phyloP scores from a whole-genome alignment of 1,140 invertebrate genomes.

The Papilio xuthus region DNA sequence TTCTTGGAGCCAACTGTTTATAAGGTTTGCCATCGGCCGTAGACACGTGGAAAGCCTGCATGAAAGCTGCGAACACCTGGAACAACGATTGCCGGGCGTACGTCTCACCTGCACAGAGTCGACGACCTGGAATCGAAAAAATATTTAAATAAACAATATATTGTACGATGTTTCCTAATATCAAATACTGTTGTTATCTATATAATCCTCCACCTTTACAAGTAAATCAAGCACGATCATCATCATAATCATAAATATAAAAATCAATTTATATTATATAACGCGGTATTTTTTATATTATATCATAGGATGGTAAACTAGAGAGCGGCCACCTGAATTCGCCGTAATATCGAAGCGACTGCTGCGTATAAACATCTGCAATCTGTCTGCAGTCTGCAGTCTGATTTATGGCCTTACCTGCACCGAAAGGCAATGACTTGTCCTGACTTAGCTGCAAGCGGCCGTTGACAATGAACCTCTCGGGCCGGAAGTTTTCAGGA shows the following conservation, averaged over 20 bases:
- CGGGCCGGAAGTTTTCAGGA: constrained; percentile 87
- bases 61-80: constrained; percentile 83
- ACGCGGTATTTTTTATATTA: no score
- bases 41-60: constrained; percentile 84
- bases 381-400: background rate
- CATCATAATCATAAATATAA: no score
- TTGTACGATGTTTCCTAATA: background rate
- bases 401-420: constrained; percentile 68
- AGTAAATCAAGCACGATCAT: no score
- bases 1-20: constrained; percentile 50
- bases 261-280: no score
- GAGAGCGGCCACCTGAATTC: no score
- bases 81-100: constrained; percentile 87
- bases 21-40: constrained; percentile 63
- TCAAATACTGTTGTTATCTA: no score
- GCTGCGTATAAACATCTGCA: no score
- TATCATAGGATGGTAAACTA: no score
- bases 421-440: constrained; percentile 83
- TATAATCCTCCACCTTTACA: no score
- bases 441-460: constrained; percentile 64
- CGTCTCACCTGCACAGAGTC: constrained; percentile 88
- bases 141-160: background rate
- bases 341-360: no score
- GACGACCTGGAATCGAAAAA: constrained; percentile 81
- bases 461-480: constrained; percentile 82